Base-by-base conservation (phyloP, 2,113 vertebrate genomes). In the Phyllopteryx taeniolatus region DNA sequence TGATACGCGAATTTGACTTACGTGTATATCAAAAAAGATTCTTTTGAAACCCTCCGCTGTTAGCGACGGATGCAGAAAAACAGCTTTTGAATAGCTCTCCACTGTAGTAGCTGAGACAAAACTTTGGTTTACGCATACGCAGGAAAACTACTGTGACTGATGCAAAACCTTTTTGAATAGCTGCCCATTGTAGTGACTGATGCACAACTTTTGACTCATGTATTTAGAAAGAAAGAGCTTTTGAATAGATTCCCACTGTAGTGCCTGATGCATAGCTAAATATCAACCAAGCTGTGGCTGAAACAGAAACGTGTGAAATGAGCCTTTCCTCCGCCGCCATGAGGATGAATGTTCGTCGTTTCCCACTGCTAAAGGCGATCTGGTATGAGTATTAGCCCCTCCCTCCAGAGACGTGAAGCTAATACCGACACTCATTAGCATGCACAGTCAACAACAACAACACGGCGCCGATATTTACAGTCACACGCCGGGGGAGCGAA, bases 401-500 rank as follows among this genome's bases (percentile, higher is more conserved):
- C 80, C 83, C 88, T 81, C 85, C 74, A 77, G 88, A 86, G 87
- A 86, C 77, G 35, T 79, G 80, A 80, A 87, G 80, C 79, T 84
- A 81, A 86, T 79, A 84, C 85, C 85, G 72, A 71, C 83, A 80
- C 84, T 83, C 88, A 87, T 89, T 84, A 83, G 83, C 80, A 82
- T 71, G 79, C 85, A 81, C 83, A 49, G 64, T 66, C 43, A 66
- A 84, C 86, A 89, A 84, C 86, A 89, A 81, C 85, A 87, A 83
- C 87, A 87, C 84, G 85, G 77, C 83, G 83, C 79, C 80, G 78
- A 85, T 90, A 87, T 91, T 92, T 90, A 91, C 91, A 90, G 86
- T 85, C 80, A 85, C 90, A 88, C 86, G 85, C 88, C 84, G 87
- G 89, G 90, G 89, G 86, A 90, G 91, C 89, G 90, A 91, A 93